phyloP scores from a whole-genome alignment of 2,888 invertebrate genomes.

The Epinotia bilunana region DNA sequence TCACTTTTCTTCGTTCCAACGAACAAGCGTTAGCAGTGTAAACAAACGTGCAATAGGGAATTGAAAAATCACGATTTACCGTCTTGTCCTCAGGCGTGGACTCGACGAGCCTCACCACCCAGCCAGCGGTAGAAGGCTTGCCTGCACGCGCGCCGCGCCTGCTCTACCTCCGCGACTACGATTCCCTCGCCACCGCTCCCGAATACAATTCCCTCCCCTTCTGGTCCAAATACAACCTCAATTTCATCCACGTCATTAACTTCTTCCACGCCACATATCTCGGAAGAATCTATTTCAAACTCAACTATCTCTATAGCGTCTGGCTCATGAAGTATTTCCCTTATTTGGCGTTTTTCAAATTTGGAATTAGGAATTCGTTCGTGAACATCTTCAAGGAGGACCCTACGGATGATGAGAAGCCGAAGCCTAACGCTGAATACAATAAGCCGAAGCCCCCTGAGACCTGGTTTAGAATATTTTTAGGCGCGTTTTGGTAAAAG shows the following conservation, averaged over 20 bases:
- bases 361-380: slow-evolving; percentile 85
- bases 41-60: not conserved
- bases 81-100: slow-evolving; percentile 63
- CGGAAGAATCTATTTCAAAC: slow-evolving; percentile 86
- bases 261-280: slow-evolving; percentile 73
- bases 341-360: slow-evolving; percentile 87
- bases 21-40: no score
- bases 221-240: slow-evolving; percentile 64
- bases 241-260: slow-evolving; percentile 52
- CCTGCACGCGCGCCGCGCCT: slow-evolving; percentile 57
- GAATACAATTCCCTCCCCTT: slow-evolving; percentile 71
- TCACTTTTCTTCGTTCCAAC: no score
- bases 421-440: slow-evolving; percentile 69
- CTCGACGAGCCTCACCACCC: slow-evolving; percentile 56
- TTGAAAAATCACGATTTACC: not conserved
- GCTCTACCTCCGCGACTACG: slow-evolving; percentile 73
- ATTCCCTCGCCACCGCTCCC: slow-evolving; percentile 69
- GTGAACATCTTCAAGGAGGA: slow-evolving; percentile 84
- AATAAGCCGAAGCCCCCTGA: slow-evolving; percentile 52
- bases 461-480: slow-evolving; percentile 61
- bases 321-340: slow-evolving; percentile 88
- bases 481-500: slow-evolving; percentile 61
- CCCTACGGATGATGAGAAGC: slow-evolving; percentile 63
- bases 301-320: slow-evolving; percentile 83
- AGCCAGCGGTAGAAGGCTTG: slow-evolving; percentile 62